Percentiles rank a stretch among this genome's conserved stretches.
Evolutionary conservation across 2,888 invertebrate genomes (phyloP).

Genomic region (Stenichneumon culpator): DNA sequence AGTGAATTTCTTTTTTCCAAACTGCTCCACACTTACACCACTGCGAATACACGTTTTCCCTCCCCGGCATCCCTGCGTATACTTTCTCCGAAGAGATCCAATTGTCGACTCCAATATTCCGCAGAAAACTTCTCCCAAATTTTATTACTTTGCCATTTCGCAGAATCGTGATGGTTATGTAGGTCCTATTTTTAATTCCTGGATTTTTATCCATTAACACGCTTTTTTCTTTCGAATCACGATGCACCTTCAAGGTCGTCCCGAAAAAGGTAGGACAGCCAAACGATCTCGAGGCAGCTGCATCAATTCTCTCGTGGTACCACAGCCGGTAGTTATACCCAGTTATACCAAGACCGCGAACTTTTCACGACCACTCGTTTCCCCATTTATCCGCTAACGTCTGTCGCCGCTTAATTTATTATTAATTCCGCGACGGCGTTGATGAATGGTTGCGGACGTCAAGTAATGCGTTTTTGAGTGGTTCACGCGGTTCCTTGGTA

Average conservation of each 20-base stretch:
- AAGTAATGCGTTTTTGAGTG: slow-evolving; percentile 74
- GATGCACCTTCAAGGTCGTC: neutral
- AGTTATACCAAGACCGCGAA: slow-evolving; percentile 6
- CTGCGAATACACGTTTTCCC: neutral
- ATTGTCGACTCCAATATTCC: slow-evolving; percentile 33
- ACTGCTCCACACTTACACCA: neutral
- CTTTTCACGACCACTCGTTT: slow-evolving; percentile 48
- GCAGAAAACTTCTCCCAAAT: slow-evolving; percentile 21
- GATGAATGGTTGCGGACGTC: slow-evolving; percentile 70
- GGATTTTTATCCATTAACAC: neutral
- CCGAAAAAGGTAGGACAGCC: neutral
- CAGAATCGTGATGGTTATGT: neutral
- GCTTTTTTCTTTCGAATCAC: neutral
- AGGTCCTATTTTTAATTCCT: neutral
- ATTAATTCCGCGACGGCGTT: slow-evolving; percentile 76
- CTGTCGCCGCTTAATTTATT: slow-evolving; percentile 77
- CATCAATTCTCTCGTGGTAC: neutral
- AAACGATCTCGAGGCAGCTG: slow-evolving; percentile 12
- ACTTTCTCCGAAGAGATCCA: slow-evolving; percentile 44
- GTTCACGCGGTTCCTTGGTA: slow-evolving; percentile 50
- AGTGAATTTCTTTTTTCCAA: slow-evolving; percentile 65
- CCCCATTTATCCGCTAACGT: slow-evolving; percentile 67
- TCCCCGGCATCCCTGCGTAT: neutral
- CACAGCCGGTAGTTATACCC: neutral
- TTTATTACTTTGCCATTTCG: slow-evolving; percentile 54